A percentile compares a stretch with the other conserved stretches of the same genome.
Evolutionary conservation across 1,140 invertebrate genomes (phyloP).

Genomic region (Saccostrea cuccullata): DNA sequence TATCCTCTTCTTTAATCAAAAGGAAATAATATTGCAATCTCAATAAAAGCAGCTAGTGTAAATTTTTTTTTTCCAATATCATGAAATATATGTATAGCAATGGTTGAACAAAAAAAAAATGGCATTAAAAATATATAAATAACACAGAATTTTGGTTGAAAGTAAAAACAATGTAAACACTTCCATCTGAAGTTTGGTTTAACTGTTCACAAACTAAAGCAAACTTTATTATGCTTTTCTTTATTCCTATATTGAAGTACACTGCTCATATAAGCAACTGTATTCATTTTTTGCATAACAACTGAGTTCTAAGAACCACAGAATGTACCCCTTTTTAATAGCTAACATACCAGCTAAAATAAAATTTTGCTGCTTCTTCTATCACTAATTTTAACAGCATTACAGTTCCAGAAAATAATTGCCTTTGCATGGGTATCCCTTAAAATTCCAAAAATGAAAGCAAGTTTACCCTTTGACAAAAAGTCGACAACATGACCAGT

Average conservation of each 20-base stretch:
- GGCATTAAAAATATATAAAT: neutral
- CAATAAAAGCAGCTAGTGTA: neutral
- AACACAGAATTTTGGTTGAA: neutral
- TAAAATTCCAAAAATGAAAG: neutral
- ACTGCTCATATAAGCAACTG: neutral
- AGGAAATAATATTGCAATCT: neutral
- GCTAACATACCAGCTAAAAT: neutral
- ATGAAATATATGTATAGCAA: conserved; percentile 21
- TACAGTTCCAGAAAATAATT: conserved; percentile 1
- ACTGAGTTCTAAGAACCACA: neutral
- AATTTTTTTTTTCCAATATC: neutral
- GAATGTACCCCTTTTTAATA: neutral
- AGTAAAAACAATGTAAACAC: neutral
- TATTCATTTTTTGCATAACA: neutral
- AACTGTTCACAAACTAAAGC: neutral
- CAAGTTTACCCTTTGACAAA: neutral
- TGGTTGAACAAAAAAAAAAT: neutral
- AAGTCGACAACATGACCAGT: neutral
- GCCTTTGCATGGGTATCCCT: neutral
- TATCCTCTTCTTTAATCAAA: neutral
- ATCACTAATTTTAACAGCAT: neutral
- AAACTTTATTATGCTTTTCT: neutral
- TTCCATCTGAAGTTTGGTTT: neutral
- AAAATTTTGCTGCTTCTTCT: neutral
- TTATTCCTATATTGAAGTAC: neutral